Evolutionary conservation across 2,888 invertebrate species (phyloP).

Genomic region (Pandemis corylana): DNA sequence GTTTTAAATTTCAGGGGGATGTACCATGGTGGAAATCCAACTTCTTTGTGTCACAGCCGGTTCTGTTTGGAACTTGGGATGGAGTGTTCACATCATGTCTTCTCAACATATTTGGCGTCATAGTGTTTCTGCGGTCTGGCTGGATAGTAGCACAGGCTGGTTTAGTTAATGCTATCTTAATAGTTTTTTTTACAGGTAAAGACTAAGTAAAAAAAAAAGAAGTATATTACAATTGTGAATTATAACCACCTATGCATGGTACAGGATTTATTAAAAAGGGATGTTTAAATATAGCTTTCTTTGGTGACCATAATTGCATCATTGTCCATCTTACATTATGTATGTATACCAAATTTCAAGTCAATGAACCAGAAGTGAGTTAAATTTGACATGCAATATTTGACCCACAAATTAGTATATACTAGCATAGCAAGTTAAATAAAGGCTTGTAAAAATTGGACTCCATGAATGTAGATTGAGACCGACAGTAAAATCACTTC

Average conservation of each 20-base stretch:
- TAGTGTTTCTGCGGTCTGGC: constrained; percentile 97
- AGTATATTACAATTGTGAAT: neutral
- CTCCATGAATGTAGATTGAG: too few species aligned
- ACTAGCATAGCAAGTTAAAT: too few species aligned
- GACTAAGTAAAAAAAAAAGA: neutral
- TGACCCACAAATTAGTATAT: too few species aligned
- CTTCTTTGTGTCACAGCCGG: constrained; percentile 97
- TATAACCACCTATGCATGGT: neutral
- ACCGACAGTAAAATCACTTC: too few species aligned
- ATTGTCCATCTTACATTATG: too few species aligned
- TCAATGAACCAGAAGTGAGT: too few species aligned
- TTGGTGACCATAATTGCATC: too few species aligned
- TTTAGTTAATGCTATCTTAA: constrained; percentile 90
- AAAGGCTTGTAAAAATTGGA: too few species aligned
- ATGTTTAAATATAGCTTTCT: too few species aligned
- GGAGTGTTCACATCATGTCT: constrained; percentile 99
- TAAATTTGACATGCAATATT: too few species aligned
- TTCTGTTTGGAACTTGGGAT: constrained; percentile 98
- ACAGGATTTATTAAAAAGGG: too few species aligned
- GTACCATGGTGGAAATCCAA: constrained; percentile 98
- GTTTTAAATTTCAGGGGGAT: constrained; percentile 83
- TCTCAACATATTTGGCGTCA: constrained; percentile 98
- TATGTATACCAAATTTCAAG: too few species aligned
- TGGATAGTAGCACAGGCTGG: constrained; percentile 98
- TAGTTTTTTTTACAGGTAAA: constrained; percentile 91